Base-by-base conservation (phyloP, 2,888 invertebrate species). In the Masnerella sp. region DNA sequence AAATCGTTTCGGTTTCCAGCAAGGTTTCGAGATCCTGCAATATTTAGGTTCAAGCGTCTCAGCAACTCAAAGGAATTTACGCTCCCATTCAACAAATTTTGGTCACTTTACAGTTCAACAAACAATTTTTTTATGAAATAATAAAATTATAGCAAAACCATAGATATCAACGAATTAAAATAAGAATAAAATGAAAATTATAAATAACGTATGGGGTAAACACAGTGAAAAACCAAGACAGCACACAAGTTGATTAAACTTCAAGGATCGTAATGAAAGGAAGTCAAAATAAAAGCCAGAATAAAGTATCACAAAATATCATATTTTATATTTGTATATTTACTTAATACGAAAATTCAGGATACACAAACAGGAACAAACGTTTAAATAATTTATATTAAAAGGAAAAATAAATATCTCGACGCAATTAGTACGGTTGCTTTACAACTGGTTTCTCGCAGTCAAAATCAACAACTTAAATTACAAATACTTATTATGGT, bases 21-120 rank as follows among this genome's bases (percentile, higher is more conserved):
- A 62, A 84, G 43, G 67, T 81, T 82, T 77, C 86, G 81, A 45
- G 83, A 80, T 58, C 87, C 87, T 87, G 83, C 70, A 86, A 85
- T 65, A 49, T 61, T 47, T 51, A 30, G 4, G 14, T 52, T n/a
- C 43, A 51, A 64, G 20, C n/a, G 25, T 64, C 61, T 47, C 43
- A 69, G 52, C 51, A 15, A 51, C 8, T 28, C 5, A 15, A 36
- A 22, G 3, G 36, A 14, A 9, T 4, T 5, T 12, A 11, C n/a
- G 12, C 1, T 5, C 12, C 43, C 12, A 42, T 22, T 36, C 14
- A 36, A 22, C 4, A 22, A 22, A 22, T 22, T 22, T n/a, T n/a
- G n/a, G n/a, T n/a, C n/a, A n/a, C n/a, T n/a, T n/a, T n/a, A n/a
- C n/a, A n/a, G n/a, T n/a, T n/a, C n/a, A n/a, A n/a, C n/a, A n/a